Percentiles rank a stretch among this genome's conserved stretches.
Evolutionary conservation across 2,888 invertebrate species (phyloP).

Genomic region (Formica aserva): DNA sequence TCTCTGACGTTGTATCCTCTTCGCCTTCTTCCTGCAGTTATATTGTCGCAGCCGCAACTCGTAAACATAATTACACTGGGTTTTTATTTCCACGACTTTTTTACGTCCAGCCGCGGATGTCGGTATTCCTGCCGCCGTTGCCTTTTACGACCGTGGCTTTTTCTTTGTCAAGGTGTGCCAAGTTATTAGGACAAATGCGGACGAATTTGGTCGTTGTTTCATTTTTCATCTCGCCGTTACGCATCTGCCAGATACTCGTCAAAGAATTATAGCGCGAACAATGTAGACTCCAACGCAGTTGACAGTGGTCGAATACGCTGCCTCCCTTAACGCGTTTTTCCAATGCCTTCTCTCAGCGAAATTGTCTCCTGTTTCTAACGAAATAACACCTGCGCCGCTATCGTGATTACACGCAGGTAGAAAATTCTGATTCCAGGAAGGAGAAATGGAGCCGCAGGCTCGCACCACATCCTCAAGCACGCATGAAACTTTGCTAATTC

Average conservation of each 20-base stretch:
- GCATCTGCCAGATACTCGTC: conserved; percentile 24
- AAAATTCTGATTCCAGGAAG: conserved; percentile 20
- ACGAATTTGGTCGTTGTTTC: conserved; percentile 45
- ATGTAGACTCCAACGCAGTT: neutral
- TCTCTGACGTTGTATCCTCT: conserved; percentile 56
- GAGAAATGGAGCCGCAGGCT: conserved; percentile 23
- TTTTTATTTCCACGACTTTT: conserved; percentile 70
- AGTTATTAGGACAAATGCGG: conserved; percentile 75
- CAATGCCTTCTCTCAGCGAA: neutral
- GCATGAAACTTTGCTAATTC: conserved; percentile 55
- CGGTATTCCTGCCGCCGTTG: conserved; percentile 73
- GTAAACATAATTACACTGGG: conserved; percentile 80
- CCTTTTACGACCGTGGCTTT: conserved; percentile 77
- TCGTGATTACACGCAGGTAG: conserved; percentile 26
- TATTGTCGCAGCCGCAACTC: conserved; percentile 78
- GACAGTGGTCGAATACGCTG: conserved; percentile 20
- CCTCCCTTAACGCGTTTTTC: neutral
- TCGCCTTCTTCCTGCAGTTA: conserved; percentile 70
- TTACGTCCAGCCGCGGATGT: conserved; percentile 61
- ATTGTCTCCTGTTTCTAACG: conserved; percentile 7
- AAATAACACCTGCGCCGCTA: neutral
- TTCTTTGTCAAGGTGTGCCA: conserved; percentile 76
- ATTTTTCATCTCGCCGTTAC: conserved; percentile 2
- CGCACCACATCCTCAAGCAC: conserved; percentile 51
- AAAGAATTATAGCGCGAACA: neutral